These are phyloP conservation scores for Drosophila anceps DNA, from an alignment of 2,888 invertebrate genomes.

Conservation along the genomic window DNA sequence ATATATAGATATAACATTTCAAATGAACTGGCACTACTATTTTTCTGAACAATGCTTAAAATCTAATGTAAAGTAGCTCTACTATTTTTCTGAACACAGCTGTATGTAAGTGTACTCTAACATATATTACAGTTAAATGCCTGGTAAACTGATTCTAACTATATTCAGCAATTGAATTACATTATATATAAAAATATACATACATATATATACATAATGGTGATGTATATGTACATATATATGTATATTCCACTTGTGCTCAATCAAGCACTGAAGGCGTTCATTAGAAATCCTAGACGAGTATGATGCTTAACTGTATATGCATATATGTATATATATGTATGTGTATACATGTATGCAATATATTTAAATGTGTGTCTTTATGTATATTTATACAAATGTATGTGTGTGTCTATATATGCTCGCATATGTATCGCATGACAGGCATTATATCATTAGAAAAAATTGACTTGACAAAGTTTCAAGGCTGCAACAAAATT, in stretches of 20 bases:
- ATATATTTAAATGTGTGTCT: background rate
- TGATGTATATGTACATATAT: background rate
- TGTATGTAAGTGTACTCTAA: no score
- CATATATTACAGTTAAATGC: background rate
- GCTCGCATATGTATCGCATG: slow-evolving; percentile 25
- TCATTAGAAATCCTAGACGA: slow-evolving; percentile 26
- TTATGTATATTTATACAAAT: slow-evolving; percentile 1
- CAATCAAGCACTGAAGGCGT: slow-evolving; percentile 15
- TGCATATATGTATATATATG: background rate
- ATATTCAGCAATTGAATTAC: background rate
- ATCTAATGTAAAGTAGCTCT: no score
- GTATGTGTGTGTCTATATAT: background rate
- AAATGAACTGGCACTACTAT: no score
- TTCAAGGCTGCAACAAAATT: slow-evolving; percentile 38
- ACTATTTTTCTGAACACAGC: no score
- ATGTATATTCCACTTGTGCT: slow-evolving; percentile 5
- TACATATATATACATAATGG: background rate
- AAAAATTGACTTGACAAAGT: slow-evolving; percentile 23
- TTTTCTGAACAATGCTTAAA: no score
- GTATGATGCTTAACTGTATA: background rate
- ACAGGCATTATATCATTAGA: slow-evolving; percentile 44
- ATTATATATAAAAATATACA: background rate
- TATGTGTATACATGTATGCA: background rate
- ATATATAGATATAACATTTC: no score
- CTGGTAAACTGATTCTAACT: background rate